phyloP scores from a whole-genome alignment of 2,797 vertebrate species.

The Falco biarmicus region DNA sequence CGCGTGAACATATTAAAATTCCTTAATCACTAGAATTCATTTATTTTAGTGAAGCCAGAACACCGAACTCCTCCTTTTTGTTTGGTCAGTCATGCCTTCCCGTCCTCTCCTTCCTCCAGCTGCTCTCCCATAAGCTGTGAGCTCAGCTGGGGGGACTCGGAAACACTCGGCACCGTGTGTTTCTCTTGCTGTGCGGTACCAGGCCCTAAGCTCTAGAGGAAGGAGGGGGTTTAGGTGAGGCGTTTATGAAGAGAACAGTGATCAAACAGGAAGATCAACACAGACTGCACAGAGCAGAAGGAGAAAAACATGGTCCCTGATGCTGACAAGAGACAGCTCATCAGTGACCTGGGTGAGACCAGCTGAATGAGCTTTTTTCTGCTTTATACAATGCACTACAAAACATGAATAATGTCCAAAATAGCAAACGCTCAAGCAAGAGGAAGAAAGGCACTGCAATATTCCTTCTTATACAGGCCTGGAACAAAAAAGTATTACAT shows the following conservation, averaged over 20 bases:
- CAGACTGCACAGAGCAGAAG: neutral
- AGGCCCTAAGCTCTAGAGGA: neutral
- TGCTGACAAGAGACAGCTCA: neutral
- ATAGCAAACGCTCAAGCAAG: neutral
- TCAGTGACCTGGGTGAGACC: neutral
- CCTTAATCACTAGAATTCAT: neutral
- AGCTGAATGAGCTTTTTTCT: neutral
- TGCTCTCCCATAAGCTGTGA: neutral
- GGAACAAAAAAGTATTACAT: neutral
- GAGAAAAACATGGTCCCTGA: neutral
- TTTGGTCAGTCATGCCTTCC: neutral
- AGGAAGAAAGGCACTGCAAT: neutral
- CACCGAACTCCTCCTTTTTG: neutral
- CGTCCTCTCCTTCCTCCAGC: neutral
- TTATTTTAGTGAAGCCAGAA: neutral
- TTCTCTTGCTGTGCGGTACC: neutral
- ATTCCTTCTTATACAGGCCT: neutral
- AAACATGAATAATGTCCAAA: neutral
- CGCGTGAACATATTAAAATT: neutral
- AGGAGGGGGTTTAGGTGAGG: neutral
- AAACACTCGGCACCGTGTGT: fast-evolving
- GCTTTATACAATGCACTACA: neutral
- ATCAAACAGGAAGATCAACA: neutral
- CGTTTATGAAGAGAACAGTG: neutral
- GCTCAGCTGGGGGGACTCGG: neutral